Conservation (phyloP, 1,140 invertebrate species). For the Papilio xuthus region DNA sequence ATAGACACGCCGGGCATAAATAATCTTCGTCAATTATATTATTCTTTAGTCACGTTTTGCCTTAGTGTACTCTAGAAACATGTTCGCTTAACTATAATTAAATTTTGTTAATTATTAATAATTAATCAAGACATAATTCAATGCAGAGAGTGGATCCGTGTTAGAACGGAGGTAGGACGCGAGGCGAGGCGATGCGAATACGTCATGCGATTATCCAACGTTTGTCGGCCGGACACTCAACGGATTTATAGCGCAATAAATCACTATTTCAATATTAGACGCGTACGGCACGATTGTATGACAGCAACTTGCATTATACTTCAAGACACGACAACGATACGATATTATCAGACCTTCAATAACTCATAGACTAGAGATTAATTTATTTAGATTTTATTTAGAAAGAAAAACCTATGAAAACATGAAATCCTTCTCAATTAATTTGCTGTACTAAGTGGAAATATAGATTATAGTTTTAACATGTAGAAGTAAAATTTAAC, state of each 20-base stretch:
- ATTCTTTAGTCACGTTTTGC: no score
- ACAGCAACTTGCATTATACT: conserved; percentile 42
- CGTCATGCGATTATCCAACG: conserved; percentile 73
- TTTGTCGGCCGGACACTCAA: conserved; percentile 63
- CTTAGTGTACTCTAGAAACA: no score
- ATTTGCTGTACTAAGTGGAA: no score
- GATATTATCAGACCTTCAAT: background rate
- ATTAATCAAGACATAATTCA: conserved; percentile 33
- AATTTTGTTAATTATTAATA: conserved; percentile 3
- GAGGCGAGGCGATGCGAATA: conserved; percentile 39
- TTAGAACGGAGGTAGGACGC: background rate
- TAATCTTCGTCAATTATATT: no score
- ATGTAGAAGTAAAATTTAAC: no score
- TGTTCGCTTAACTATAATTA: background rate
- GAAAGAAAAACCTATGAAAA: no score
- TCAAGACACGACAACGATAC: conserved; percentile 45
- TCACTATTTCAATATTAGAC: conserved; percentile 77
- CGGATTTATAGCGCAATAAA: conserved; percentile 69
- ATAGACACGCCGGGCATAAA: background rate
- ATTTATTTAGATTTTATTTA: background rate
- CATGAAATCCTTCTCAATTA: no score
- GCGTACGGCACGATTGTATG: conserved; percentile 52
- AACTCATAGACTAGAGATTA: background rate
- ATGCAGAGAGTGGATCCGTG: conserved; percentile 21
- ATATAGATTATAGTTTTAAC: no score